phyloP scores from a whole-genome alignment of 2,888 invertebrate species.

The Oligia latruncula region DNA sequence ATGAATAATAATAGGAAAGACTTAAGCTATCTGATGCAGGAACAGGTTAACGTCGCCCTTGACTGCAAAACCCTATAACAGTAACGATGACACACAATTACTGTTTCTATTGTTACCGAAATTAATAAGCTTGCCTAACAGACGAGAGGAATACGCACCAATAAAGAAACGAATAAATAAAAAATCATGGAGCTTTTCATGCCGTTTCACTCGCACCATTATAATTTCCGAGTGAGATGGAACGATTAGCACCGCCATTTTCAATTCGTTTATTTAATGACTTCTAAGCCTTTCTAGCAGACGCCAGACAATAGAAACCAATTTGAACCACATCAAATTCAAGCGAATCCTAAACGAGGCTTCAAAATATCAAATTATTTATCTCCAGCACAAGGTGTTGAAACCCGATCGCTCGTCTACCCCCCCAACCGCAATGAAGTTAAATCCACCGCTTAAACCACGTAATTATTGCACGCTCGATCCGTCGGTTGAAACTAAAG shows the following conservation, averaged over 20 bases:
- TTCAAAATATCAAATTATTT: slow-evolving; percentile 3
- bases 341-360: neutral
- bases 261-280: neutral
- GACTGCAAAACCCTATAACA: neutral
- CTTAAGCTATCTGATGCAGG: neutral
- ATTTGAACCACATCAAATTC: neutral
- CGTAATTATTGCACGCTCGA: slow-evolving; percentile 82
- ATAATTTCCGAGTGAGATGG: neutral
- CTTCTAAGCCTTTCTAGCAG: neutral
- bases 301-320: neutral
- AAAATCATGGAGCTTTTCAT: neutral
- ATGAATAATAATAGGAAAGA: neutral
- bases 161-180: neutral
- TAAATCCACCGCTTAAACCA: slow-evolving; percentile 82
- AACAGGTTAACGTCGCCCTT: neutral
- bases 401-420: slow-evolving; percentile 67
- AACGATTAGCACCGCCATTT: neutral
- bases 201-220: neutral
- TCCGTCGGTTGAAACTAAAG: slow-evolving; percentile 81
- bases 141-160: too few relatives aligned
- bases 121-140: too few relatives aligned
- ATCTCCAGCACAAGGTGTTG: slow-evolving; percentile 1
- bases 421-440: slow-evolving; percentile 71
- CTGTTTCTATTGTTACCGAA: too few relatives aligned
- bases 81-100: neutral